Percentiles rank a stretch among this genome's conserved stretches.
These are phyloP conservation scores for Mythimna lalbum DNA, from an alignment of 2,888 invertebrate species.

Conservation along the genomic window DNA sequence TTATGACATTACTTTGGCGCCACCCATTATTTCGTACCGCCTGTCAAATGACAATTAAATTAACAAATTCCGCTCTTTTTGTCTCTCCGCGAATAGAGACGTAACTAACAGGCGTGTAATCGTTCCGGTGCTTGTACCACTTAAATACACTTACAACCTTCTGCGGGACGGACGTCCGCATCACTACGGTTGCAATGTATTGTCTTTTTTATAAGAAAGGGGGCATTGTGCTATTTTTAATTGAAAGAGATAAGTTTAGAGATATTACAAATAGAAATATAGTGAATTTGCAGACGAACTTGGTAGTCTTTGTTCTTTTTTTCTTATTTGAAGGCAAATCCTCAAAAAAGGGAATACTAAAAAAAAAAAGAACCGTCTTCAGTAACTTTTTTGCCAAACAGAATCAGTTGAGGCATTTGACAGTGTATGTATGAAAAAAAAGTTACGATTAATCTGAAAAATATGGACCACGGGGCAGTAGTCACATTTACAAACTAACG, in stretches of 20 bases:
- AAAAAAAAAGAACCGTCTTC: too few relatives aligned
- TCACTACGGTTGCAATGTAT: conserved; percentile 7
- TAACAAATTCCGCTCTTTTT: conserved; percentile 35
- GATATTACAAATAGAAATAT: not conserved
- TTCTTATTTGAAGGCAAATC: too few relatives aligned
- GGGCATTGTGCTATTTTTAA: conserved; percentile 27
- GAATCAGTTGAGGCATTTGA: conserved; percentile 3
- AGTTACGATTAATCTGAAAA: not conserved
- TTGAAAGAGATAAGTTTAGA: not conserved
- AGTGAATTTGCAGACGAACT: not conserved
- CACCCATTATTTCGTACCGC: too few relatives aligned
- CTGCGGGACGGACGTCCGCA: conserved; percentile 43
- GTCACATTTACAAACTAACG: not conserved
- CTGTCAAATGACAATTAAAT: conserved; percentile 18
- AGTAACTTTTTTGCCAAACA: not conserved
- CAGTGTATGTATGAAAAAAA: not conserved
- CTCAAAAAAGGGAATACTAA: too few relatives aligned
- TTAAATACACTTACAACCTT: conserved; percentile 45
- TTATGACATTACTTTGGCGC: too few relatives aligned
- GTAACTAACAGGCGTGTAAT: conserved; percentile 50
- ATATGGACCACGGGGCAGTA: not conserved
- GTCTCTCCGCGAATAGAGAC: conserved; percentile 39
- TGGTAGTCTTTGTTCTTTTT: too few relatives aligned
- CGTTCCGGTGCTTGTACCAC: conserved; percentile 37
- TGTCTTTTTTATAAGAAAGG: conserved; percentile 43